Evolutionary conservation across 1,140 invertebrate species (phyloP).

Genomic region (Drosophila murphyi): DNA sequence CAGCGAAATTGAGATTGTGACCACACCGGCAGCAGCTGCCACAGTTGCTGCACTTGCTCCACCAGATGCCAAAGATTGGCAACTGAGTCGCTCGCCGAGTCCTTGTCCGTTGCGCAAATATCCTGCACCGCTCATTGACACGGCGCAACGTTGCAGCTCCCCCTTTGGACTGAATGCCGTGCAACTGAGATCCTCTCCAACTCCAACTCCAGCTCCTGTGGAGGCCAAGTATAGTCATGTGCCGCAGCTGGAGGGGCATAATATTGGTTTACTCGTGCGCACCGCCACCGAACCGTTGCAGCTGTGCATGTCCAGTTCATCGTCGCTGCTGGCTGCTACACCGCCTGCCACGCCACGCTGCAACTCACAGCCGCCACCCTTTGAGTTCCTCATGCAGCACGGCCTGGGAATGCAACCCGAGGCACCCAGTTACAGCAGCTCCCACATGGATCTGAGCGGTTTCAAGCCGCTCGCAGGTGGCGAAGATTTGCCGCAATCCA

Average conservation of each 20-base stretch:
- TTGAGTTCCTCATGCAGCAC: slow-evolving; percentile 56
- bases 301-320: slow-evolving; percentile 61
- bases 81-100: slow-evolving; percentile 63
- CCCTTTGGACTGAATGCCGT: slow-evolving; percentile 74
- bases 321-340: slow-evolving; percentile 57
- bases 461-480: slow-evolving; percentile 54
- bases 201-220: slow-evolving; percentile 31
- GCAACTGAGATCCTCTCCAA: slow-evolving; percentile 3
- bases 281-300: slow-evolving; percentile 67
- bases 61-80: slow-evolving; percentile 29
- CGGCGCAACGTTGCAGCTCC: slow-evolving; percentile 63
- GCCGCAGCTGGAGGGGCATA: slow-evolving; percentile 76
- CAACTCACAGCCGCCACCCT: slow-evolving; percentile 52
- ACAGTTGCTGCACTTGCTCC: not conserved
- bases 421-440: not conserved
- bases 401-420: slow-evolving; percentile 1
- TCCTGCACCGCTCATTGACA: slow-evolving; percentile 73
- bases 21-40: slow-evolving; percentile 27
- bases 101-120: slow-evolving; percentile 66
- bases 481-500: slow-evolving; percentile 38
- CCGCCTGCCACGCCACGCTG: slow-evolving; percentile 62
- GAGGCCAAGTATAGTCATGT: slow-evolving; percentile 58
- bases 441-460: slow-evolving; percentile 7
- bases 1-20: slow-evolving; percentile 66
- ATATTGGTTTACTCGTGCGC: slow-evolving; percentile 72